Base-by-base conservation (phyloP, 2,797 vertebrate species). In the Lates japonicus region DNA sequence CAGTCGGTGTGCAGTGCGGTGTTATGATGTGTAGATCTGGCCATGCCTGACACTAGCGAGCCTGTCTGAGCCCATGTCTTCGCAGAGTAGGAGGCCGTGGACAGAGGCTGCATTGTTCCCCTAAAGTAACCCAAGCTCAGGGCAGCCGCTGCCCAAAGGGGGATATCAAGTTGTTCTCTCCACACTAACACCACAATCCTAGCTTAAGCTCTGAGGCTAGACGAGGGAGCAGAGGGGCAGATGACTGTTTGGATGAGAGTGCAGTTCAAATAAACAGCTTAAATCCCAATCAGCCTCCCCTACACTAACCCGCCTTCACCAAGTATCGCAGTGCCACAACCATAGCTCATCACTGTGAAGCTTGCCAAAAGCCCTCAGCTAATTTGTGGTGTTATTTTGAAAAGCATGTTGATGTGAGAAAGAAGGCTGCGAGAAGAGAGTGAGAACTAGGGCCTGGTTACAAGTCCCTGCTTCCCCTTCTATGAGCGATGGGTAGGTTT, bases 21-120 rank as follows among this genome's bases (percentile, higher is more conserved):
- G 88, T 81, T 78, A 90, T 94, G 94, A 95, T 94, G 90, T 92
- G 93, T 93, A 93, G 94, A 91, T 94, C 79, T 70, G 80, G 90
- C 91, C 89, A 80, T 78, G 84, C 85, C 87, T 85, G 88, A 94
- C 93, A 91, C 92, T 84, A 85, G 90, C 87, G 66, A 91, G 93
- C 90, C 89, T 93, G 89, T 93, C 90, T 94, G 92, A 92, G 85
- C 85, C 86, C 88, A 82, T 88, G 90, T 93, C 90, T 90, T 90
- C 88, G 42, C 90, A 14, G 85, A 93, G 90, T 83, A 89, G 89
- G 88, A 92, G 94, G 92, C 90, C 62, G 22, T 70, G 90, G 88
- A 96, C 95, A 96, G 95, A 94, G 92, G 83, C 85, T n/a, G 83
- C 93, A 95, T 96, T 96, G 95, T 96, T 96, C 91, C 85, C 61